A percentile compares a stretch with the other conserved stretches of the same genome.
Evolutionary conservation across 1,140 invertebrate species (phyloP).

Genomic region (Leptinotarsa defecta): DNA sequence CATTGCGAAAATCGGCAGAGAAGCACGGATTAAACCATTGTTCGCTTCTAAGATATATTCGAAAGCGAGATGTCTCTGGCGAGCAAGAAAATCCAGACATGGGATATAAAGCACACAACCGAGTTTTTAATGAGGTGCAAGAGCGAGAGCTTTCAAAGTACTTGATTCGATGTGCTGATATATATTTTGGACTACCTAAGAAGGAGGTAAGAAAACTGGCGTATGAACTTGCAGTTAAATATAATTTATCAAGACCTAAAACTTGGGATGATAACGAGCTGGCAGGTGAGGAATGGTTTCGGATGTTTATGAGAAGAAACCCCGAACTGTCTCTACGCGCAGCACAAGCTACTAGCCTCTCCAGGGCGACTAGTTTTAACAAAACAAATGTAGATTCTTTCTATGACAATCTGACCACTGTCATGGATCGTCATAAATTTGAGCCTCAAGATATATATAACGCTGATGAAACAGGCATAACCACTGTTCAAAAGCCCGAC

Average conservation of each 20-base stretch:
- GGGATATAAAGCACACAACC: neutral
- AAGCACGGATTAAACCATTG: neutral
- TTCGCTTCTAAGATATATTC: neutral
- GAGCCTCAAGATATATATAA: conserved; percentile 56
- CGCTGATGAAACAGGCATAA: conserved; percentile 58
- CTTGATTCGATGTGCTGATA: conserved; percentile 35
- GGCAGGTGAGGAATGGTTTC: conserved; percentile 59
- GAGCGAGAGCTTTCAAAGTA: conserved; percentile 30
- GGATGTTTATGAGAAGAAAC: conserved; percentile 57
- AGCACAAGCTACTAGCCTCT: conserved; percentile 48
- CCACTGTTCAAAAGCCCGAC: conserved; percentile 57
- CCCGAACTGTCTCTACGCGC: conserved; percentile 54
- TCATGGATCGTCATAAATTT: conserved; percentile 50
- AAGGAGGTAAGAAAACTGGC: conserved; percentile 41
- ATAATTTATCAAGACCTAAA: conserved; percentile 21
- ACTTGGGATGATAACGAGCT: conserved; percentile 48
- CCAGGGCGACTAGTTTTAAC: conserved; percentile 59
- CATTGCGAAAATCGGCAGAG: neutral
- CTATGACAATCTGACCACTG: conserved; percentile 49
- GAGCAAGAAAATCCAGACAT: neutral
- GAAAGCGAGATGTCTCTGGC: neutral
- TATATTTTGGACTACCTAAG: conserved; percentile 43
- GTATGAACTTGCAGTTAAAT: conserved; percentile 45
- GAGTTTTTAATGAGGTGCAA: neutral
- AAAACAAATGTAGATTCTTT: conserved; percentile 53